Evolutionary conservation across 1,140 invertebrate species (phyloP), one percentile per base, ranked within the genome.

Genomic region (Agraylea sexmaculata): DNA sequence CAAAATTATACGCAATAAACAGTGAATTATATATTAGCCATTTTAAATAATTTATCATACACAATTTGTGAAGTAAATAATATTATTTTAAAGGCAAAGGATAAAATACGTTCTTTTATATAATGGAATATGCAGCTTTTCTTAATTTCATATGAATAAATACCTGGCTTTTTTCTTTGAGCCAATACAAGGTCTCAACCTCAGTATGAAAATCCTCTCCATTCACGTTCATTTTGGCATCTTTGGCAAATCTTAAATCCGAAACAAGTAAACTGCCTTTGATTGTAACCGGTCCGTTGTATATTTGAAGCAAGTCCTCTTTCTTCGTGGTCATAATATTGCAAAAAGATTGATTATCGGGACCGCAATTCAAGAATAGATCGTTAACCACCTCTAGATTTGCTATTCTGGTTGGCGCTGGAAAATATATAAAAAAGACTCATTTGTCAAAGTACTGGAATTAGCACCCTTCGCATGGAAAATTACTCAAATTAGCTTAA

Each of bases 301-400:
- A 49, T 13, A 49, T 45, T 25, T 49, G 46, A 7, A 49, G 34
- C 11, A 49, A 21, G 18, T 49, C 46, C n/a, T 49, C 46, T 4
- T 21, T 39, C 12, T 33, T 42, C 5, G 42, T 42, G 2, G 34
- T 23, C 4, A 42, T 38, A 12, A 49, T 34, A 22, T 49, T 49
- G 34, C 46, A 49, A 13, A 45, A 42, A 7, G 30, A 33, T 22
- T 41, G 39, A n/a, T 34, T 39, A 10, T 39, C 42, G 7, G 42
- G 12, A 4, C 46, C 46, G 23, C 46, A 49, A 31, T 49, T 49
- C 18, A 49, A 22, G 17, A 35, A 17, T 18, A 49, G 16, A 32
- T 44, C 33, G 2, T 34, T 30, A 15, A 10, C 35, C n/a, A 49
- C 39, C 23, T 49, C 42, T 43, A 49, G 15, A 29, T 44, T 44